These are phyloP conservation scores for Bostrychus sinensis DNA, from an alignment of 2,113 vertebrate species.

Conservation along the genomic window DNA sequence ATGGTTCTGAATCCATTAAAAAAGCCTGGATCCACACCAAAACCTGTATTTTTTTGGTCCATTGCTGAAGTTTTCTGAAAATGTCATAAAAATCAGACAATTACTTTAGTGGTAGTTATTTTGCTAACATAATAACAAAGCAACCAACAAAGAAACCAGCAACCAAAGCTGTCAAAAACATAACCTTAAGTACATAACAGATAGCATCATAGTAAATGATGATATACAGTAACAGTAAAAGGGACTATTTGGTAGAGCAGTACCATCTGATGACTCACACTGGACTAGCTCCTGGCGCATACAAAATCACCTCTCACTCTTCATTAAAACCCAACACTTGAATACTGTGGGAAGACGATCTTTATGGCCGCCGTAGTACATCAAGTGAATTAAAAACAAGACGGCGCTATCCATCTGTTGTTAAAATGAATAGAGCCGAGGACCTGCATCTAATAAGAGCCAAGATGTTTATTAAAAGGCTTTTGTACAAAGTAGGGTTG, in stretches of 20 bases:
- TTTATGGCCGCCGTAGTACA: neutral
- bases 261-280: neutral
- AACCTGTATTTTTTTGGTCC: too few species aligned
- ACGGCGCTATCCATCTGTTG: slow-evolving; percentile 15
- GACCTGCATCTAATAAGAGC: slow-evolving; percentile 25
- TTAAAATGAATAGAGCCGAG: slow-evolving; percentile 16
- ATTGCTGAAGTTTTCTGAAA: too few species aligned
- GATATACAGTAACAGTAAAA: neutral
- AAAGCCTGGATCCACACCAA: too few species aligned
- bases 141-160: neutral
- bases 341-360: slow-evolving; percentile 8
- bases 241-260: neutral
- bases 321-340: neutral
- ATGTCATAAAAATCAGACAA: too few species aligned
- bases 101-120: too few species aligned
- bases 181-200: neutral
- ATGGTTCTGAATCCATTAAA: too few species aligned
- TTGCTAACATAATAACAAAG: too few species aligned
- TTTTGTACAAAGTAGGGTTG: slow-evolving; percentile 37
- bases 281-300: slow-evolving; percentile 12
- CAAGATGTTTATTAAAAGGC: slow-evolving; percentile 55
- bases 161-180: neutral
- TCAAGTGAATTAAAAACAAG: slow-evolving; percentile 22
- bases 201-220: too few species aligned
- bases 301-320: neutral